Evolutionary conservation across 2,113 vertebrate species (phyloP).

Genomic region (Heterocephalus glaber): DNA sequence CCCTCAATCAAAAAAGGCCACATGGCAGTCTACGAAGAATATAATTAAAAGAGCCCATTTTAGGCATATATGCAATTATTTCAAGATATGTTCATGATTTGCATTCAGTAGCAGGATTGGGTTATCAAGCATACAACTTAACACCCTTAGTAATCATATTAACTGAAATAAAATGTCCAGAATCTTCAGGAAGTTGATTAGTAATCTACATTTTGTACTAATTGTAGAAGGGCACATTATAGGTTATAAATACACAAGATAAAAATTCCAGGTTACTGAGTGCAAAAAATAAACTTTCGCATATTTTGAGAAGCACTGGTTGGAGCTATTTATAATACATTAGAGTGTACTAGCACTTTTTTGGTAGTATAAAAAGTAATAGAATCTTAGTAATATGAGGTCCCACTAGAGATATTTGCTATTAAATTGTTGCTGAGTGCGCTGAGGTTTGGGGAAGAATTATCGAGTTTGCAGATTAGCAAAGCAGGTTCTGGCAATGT

Average conservation of each 20-base stretch:
- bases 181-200: slow-evolving; percentile 68
- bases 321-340: slow-evolving; percentile 79
- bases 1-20: slow-evolving; percentile 25
- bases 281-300: slow-evolving; percentile 71
- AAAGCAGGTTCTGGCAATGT: slow-evolving; percentile 75
- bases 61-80: slow-evolving; percentile 63
- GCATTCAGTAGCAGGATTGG: slow-evolving; percentile 56
- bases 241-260: slow-evolving; percentile 71
- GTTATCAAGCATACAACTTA: slow-evolving; percentile 58
- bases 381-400: slow-evolving; percentile 81
- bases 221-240: slow-evolving; percentile 51
- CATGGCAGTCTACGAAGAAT: slow-evolving; percentile 57
- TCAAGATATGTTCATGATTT: slow-evolving; percentile 72
- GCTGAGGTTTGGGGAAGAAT: slow-evolving; percentile 80
- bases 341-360: slow-evolving; percentile 78
- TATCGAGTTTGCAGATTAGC: slow-evolving; percentile 81
- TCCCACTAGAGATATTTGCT: slow-evolving; percentile 82
- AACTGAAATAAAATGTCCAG: slow-evolving; percentile 67
- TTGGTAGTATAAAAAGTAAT: slow-evolving; percentile 81
- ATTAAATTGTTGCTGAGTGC: slow-evolving; percentile 82
- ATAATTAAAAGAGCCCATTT: slow-evolving; percentile 68
- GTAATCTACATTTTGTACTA: slow-evolving; percentile 61
- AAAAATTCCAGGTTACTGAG: slow-evolving; percentile 69
- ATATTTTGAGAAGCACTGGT: slow-evolving; percentile 75
- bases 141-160: slow-evolving; percentile 54